Base-by-base conservation (phyloP, 2,797 vertebrate genomes). In the Oreochromis mossambicus region DNA sequence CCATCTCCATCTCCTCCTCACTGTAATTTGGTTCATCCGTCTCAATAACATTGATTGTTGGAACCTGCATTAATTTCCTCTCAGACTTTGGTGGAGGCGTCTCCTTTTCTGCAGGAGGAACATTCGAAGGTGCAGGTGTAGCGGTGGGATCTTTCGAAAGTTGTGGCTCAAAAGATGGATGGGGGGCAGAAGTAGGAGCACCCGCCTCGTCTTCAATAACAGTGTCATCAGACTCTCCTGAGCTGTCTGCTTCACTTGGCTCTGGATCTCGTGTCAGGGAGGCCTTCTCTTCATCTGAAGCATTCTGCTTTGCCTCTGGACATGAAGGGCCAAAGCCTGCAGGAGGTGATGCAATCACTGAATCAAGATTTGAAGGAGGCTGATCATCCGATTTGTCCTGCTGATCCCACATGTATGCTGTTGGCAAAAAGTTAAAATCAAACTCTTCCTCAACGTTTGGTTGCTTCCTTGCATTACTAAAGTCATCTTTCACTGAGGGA, bases 151-250 rank as follows among this genome's bases (percentile, higher is more conserved):
- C 82, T 68, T 68, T 87, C 79, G 88, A 87, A 51, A 83, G 26
- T 36, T 36, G 46, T 78, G 52, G 8, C 48, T 86, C 83, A 83
- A 83, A 80, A 36, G 85, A 83, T 51, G 84, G 6, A 36, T 77
- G n/a, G 6, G 78, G 55, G 14, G 58, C 32, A 43, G 82, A 77
- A 15, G 78, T 79, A 79, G 79, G 58, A 61, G 81, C 81, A 17
- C 58, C 58, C 3, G 89, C 63, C 8, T 90, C 82, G 26, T 97
- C 97, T 91, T 98, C 98, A 88, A 97, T 97, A 19, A 98, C 97
- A 0, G 97, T 98, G 88, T 98, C 97, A 24, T 98, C 97, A 0
- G 98, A 99, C 24, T 98, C 98, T 15, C 97, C 97, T 29, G 98
- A 99, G 87, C 98, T 98, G 81, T 98, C 97, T 2, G 90, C 95